Evolutionary conservation across 2,797 vertebrate species (phyloP).

Genomic region (Antennarius maculatus): DNA sequence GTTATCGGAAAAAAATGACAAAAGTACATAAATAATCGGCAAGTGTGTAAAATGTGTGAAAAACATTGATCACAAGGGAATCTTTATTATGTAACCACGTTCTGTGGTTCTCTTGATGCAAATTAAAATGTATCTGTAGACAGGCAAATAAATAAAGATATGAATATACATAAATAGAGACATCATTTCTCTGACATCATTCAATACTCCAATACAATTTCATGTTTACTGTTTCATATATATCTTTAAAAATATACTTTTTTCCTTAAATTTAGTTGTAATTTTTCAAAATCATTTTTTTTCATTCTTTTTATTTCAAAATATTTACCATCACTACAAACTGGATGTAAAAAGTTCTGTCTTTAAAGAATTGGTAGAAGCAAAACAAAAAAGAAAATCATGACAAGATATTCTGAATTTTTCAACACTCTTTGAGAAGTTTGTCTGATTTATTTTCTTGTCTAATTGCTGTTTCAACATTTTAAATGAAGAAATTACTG

Average conservation of each 20-base stretch:
- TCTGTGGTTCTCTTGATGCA: neutral
- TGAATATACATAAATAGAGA: neutral
- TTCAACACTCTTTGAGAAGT: too few relatives aligned
- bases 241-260: neutral
- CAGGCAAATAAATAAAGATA: neutral
- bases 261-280: neutral
- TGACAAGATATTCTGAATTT: too few relatives aligned
- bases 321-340: neutral
- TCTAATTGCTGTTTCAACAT: neutral
- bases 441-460: neutral
- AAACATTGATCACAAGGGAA: neutral
- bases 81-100: neutral
- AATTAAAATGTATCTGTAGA: neutral
- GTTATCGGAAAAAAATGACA: neutral
- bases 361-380: too few relatives aligned
- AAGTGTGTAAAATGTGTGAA: too few relatives aligned
- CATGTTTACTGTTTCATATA: neutral
- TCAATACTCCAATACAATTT: neutral
- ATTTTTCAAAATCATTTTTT: neutral
- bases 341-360: neutral
- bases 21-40: neutral
- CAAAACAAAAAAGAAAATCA: too few relatives aligned
- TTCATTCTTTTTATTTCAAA: slow-evolving; percentile 4
- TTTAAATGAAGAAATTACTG: neutral
- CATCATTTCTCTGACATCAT: neutral